A percentile compares a stretch with the other conserved stretches of the same genome.
phyloP scores from a whole-genome alignment of 2,113 vertebrate species.

The Poicephalus gulielmi region DNA sequence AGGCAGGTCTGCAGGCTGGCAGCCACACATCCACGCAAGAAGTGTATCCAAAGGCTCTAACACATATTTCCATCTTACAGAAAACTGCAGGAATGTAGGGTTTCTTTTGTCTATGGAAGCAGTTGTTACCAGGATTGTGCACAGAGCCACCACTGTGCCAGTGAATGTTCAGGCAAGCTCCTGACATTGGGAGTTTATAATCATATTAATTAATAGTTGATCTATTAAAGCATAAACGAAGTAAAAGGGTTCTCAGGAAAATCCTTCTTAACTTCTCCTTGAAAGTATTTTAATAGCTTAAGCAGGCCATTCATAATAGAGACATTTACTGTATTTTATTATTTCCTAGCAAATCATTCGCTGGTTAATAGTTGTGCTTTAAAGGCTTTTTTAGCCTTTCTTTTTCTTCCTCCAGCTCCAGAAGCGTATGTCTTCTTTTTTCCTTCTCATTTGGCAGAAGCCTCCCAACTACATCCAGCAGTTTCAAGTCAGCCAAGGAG shows the following conservation, averaged over 20 bases:
- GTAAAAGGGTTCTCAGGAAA: not conserved
- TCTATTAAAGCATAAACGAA: not conserved
- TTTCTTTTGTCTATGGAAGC: not conserved
- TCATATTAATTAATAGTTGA: slow-evolving; percentile 17
- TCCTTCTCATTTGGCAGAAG: not conserved
- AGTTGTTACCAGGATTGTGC: not conserved
- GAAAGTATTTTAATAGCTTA: not conserved
- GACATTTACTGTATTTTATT: not conserved
- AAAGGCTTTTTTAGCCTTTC: not conserved
- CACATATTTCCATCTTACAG: not conserved
- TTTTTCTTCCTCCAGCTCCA: not conserved
- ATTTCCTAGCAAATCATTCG: not conserved
- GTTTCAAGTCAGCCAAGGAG: not conserved
- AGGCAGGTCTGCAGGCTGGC: not conserved
- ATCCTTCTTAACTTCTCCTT: not conserved
- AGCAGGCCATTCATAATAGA: not conserved
- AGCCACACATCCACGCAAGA: not conserved
- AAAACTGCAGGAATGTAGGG: not conserved
- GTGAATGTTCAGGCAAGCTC: not conserved
- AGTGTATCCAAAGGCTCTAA: not conserved
- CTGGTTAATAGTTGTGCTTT: not conserved
- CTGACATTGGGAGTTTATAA: not conserved
- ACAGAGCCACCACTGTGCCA: not conserved
- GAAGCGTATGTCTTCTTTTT: not conserved
- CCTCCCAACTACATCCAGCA: not conserved